phyloP scores from a whole-genome alignment of 2,797 vertebrate species.

The Pogoniulus pusillus region DNA sequence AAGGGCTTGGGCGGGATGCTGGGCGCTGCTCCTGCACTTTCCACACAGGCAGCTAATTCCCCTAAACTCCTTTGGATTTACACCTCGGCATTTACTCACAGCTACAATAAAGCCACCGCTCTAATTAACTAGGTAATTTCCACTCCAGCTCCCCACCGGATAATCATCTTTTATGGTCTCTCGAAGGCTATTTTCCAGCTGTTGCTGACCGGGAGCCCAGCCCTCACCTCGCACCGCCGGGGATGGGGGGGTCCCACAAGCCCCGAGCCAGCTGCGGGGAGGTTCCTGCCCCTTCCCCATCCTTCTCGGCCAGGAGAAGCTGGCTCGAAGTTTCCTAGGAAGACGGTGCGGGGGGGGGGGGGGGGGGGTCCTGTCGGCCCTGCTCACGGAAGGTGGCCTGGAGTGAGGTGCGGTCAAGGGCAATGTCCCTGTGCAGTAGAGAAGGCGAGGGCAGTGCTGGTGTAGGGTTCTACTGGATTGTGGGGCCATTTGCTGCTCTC shows the following conservation, averaged over 20 bases:
- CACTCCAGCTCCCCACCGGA: neutral
- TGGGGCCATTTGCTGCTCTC: neutral
- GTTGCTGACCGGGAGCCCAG: neutral
- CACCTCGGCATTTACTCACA: slow-evolving; percentile 60
- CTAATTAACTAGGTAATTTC: slow-evolving; percentile 71
- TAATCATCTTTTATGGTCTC: slow-evolving; percentile 47
- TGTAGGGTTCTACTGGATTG: neutral
- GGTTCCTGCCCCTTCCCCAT: neutral
- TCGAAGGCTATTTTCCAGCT: slow-evolving; percentile 55
- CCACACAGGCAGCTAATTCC: slow-evolving; percentile 47
- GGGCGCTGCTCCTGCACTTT: slow-evolving; percentile 59
- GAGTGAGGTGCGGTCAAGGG: neutral
- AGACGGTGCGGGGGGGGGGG: rapidly evolving
- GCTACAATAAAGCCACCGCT: slow-evolving; percentile 48
- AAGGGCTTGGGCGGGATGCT: slow-evolving; percentile 51
- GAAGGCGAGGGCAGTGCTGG: neutral
- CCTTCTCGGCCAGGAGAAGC: neutral
- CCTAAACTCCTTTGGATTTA: slow-evolving; percentile 42
- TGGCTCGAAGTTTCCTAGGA: neutral
- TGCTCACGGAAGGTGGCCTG: too few relatives aligned
- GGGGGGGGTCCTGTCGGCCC: neutral
- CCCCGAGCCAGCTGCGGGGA: rapidly evolving
- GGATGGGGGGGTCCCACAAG: neutral
- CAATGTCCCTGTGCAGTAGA: neutral
- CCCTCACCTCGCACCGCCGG: neutral